Evolutionary conservation across 2,888 invertebrate genomes (phyloP).

Genomic region (Andrena bicolor): DNA sequence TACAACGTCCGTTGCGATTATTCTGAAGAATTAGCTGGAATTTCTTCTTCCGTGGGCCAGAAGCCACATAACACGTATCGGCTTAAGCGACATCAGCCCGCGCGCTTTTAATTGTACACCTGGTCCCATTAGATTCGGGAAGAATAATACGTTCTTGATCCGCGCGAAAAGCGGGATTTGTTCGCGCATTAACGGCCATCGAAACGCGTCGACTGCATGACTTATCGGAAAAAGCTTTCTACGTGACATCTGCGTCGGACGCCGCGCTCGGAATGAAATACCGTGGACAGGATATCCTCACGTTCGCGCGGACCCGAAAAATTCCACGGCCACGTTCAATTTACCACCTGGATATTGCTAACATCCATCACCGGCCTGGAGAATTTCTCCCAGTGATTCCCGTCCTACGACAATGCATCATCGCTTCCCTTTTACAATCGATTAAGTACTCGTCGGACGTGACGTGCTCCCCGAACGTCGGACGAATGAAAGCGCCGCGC

Average conservation of each 20-base stretch:
- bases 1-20: no score
- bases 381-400: conserved; percentile 31
- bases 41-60: no score
- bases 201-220: conserved; percentile 36
- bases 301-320: conserved; percentile 1
- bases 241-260: conserved; percentile 33
- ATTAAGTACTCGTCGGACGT: neutral
- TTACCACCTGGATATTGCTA: conserved; percentile 42
- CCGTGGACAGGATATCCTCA: conserved; percentile 23
- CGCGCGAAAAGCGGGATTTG: conserved; percentile 22
- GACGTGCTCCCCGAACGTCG: neutral
- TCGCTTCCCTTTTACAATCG: conserved; percentile 40
- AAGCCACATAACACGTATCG: no score
- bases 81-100: neutral
- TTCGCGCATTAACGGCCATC: conserved; percentile 45
- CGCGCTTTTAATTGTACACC: neutral
- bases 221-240: conserved; percentile 59
- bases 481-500: neutral
- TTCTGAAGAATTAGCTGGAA: no score
- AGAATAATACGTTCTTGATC: conserved; percentile 23
- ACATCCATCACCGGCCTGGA: conserved; percentile 53
- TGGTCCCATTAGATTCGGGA: neutral
- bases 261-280: conserved; percentile 22
- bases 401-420: conserved; percentile 48
- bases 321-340: conserved; percentile 9